Base-by-base conservation (phyloP, 1,140 invertebrate genomes). In the Saccostrea glomerata region DNA sequence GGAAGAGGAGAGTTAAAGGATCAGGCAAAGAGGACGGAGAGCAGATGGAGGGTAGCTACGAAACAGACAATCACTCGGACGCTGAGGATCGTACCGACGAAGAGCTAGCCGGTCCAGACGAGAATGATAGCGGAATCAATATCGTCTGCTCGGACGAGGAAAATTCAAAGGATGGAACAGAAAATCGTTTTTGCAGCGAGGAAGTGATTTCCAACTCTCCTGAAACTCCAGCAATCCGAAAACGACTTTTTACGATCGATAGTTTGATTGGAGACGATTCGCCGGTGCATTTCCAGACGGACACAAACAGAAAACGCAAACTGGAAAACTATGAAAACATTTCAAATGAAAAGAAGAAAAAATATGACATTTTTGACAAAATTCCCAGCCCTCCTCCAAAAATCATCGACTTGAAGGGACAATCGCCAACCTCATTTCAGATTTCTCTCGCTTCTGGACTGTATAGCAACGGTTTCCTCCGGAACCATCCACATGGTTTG, bases 1-100 rank as follows among this genome's bases (percentile, higher is more conserved):
- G 98, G 86, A 96, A 98, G 40, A 90, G 96, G 70, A 87, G 94
- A 0, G 92, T 93, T 2, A 93, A 93, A 82, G 87, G 90, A n/a
- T 82, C 91, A 9, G 60, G 87, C n/a, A 90, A 91, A 70, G 84
- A 90, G 5, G 89, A 89, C 13, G 82, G 88, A 30, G 89, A 88
- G 15, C 56, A 88, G 0, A 73, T 85, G 1, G 91, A 87, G 17
- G 36, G 56, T n/a, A 82, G 15, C 7, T 86, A 63, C 9, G 84
- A 54, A 70, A 58, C 82, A 55, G 84, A 89, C 23, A 86, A 88
- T 36, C n/a, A 85, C 36, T 84, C 87, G 17, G 91, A 92, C 12
- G 66, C 63, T 6, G 90, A 88, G 55, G 88, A 87, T 15, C 87
- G 87, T 17, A 87, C 89, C 15, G 77, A 86, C 5, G 89, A 86